phyloP scores from a whole-genome alignment of 2,888 invertebrate species.

The Linnaemya vulpina region DNA sequence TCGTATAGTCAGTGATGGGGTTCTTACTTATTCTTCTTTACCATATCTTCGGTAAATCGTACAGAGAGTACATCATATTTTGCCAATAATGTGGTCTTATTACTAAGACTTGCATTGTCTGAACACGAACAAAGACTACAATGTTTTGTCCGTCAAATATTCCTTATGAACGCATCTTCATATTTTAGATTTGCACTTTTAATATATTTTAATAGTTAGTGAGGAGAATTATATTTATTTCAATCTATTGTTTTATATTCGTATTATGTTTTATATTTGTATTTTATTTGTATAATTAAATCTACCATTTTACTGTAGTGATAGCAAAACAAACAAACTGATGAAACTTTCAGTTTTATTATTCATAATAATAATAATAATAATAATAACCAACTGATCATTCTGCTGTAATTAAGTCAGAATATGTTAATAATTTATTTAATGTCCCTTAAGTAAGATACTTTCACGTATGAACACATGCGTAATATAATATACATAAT shows the following conservation, averaged over 20 bases:
- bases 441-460: slow-evolving; percentile 33
- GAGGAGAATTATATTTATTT: not conserved
- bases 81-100: too few species aligned
- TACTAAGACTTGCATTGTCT: too few species aligned
- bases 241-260: slow-evolving; percentile 29
- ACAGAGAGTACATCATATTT: too few species aligned
- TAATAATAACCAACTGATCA: not conserved
- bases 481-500: slow-evolving; percentile 20
- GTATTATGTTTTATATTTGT: slow-evolving; percentile 6
- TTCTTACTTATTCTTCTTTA: too few species aligned
- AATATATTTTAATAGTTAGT: slow-evolving; percentile 31
- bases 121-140: not conserved
- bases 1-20: too few species aligned
- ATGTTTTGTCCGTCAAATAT: not conserved
- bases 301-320: slow-evolving; percentile 69
- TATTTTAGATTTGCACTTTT: slow-evolving; percentile 11
- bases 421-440: slow-evolving; percentile 55
- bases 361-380: slow-evolving; percentile 47
- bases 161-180: slow-evolving; percentile 13
- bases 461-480: slow-evolving; percentile 2
- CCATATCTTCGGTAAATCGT: too few species aligned
- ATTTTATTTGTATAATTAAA: slow-evolving; percentile 28
- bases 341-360: slow-evolving; percentile 26
- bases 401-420: slow-evolving; percentile 35
- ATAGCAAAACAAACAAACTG: slow-evolving; percentile 61